Conservation (phyloP, 2,797 vertebrate genomes). For the Danio choprae region DNA sequence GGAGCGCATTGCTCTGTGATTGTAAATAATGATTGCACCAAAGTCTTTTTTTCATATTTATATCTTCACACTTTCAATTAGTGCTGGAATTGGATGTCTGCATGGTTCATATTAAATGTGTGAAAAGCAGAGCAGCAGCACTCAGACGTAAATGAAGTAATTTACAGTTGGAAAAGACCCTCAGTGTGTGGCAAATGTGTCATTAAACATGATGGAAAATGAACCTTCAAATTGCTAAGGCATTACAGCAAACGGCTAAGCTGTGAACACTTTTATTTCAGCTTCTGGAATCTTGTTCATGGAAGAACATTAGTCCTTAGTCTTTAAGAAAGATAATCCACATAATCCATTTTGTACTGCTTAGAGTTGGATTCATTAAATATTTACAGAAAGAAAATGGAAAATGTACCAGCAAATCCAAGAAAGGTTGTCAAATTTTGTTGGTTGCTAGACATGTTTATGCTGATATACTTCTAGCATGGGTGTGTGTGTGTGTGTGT, state of each 20-base stretch:
- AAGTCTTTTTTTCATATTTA: constrained; percentile 28
- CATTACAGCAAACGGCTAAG: constrained; percentile 41
- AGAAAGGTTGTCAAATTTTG: constrained; percentile 28
- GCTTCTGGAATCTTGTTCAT: constrained; percentile 23
- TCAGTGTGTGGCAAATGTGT: constrained; percentile 52
- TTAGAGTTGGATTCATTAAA: constrained; percentile 14
- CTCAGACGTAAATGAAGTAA: constrained; percentile 36
- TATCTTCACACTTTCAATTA: constrained; percentile 50
- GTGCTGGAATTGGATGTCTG: constrained; percentile 50
- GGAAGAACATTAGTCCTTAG: not conserved
- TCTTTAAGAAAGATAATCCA: constrained; percentile 42
- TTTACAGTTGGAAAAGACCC: constrained; percentile 51
- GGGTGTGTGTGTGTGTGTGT: constrained; percentile 35
- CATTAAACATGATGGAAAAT: constrained; percentile 52
- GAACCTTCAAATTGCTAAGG: constrained; percentile 38
- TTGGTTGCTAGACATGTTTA: constrained; percentile 53
- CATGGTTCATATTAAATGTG: constrained; percentile 43
- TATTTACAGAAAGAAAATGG: constrained; percentile 31
- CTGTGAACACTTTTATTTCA: constrained; percentile 33
- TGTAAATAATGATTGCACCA: constrained; percentile 41
- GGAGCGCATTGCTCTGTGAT: constrained; percentile 20
- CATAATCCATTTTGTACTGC: constrained; percentile 28
- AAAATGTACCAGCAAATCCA: constrained; percentile 44
- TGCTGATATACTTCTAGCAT: constrained; percentile 35
- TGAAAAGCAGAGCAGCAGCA: constrained; percentile 28